Conservation (phyloP, 2,797 vertebrate species). For the Bradypus variegatus region DNA sequence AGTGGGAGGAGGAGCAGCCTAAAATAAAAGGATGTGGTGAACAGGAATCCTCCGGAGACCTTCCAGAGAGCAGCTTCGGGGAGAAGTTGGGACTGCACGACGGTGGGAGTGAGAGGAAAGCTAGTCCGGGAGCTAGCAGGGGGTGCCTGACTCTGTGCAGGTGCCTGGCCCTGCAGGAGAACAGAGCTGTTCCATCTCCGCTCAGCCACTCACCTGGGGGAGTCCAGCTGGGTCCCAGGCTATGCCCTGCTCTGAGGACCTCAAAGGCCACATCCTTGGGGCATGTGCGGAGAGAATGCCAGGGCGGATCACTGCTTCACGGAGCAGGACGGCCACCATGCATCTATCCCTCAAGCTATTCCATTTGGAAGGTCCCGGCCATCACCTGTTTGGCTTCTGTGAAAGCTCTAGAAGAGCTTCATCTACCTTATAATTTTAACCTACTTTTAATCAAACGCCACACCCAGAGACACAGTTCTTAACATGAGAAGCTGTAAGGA, state of each 20-base stretch:
- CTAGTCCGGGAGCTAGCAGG: no score
- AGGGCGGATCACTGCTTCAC: no score
- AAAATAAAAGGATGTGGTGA: background rate
- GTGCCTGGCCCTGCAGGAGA: background rate
- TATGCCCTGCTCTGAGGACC: background rate
- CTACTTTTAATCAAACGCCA: slow-evolving; percentile 53
- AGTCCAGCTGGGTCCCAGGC: background rate
- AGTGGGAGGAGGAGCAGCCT: background rate
- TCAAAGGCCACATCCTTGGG: background rate
- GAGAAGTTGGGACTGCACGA: background rate
- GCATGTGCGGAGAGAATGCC: background rate
- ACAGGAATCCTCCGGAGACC: background rate
- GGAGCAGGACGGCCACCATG: background rate
- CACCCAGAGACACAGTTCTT: slow-evolving; percentile 56
- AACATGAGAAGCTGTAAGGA: slow-evolving; percentile 55
- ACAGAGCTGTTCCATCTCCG: background rate
- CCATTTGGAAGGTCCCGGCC: slow-evolving; percentile 2
- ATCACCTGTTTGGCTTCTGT: slow-evolving; percentile 6
- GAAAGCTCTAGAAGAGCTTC: slow-evolving; percentile 36
- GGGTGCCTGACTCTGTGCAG: background rate
- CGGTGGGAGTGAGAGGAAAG: background rate
- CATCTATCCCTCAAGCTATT: background rate
- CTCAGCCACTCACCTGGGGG: background rate
- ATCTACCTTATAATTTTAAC: slow-evolving; percentile 56
- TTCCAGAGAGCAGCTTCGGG: background rate